phyloP scores from a whole-genome alignment of 2,888 invertebrate genomes.

The Rhamnusium bicolor region DNA sequence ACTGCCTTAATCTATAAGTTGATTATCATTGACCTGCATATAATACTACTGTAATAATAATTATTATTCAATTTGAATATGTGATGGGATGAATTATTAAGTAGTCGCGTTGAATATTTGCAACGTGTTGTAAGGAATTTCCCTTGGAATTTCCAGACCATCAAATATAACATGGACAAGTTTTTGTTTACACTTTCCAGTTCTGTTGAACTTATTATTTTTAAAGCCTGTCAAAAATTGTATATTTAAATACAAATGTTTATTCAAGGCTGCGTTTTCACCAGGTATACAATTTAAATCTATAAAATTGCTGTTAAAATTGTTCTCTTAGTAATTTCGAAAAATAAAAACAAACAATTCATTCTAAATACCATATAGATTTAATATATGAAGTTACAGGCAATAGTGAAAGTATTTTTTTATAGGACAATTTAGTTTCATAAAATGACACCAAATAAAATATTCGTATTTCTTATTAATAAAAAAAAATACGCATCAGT shows the following conservation, averaged over 20 bases:
- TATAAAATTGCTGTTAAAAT: too few relatives aligned
- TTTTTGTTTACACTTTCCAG: slow-evolving; percentile 4
- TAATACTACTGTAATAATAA: neutral
- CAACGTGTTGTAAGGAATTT: neutral
- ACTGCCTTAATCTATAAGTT: neutral
- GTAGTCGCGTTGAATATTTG: neutral
- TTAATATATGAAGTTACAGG: too few relatives aligned
- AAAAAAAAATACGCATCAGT: too few relatives aligned
- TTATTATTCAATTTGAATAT: neutral
- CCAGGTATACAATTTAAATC: too few relatives aligned
- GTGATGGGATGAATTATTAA: neutral
- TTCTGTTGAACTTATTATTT: neutral
- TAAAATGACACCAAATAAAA: too few relatives aligned
- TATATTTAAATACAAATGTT: neutral
- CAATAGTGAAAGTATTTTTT: too few relatives aligned
- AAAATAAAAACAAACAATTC: too few relatives aligned
- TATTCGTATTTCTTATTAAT: too few relatives aligned
- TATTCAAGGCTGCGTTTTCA: neutral
- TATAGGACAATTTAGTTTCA: too few relatives aligned
- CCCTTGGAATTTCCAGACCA: slow-evolving; percentile 7
- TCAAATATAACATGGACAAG: slow-evolving; percentile 7
- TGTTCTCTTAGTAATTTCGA: too few relatives aligned
- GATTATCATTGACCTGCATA: neutral
- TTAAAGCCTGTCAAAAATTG: neutral
- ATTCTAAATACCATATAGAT: too few relatives aligned